phyloP scores from a whole-genome alignment of 2,888 invertebrate species.

The Drosophila maculinotata region DNA sequence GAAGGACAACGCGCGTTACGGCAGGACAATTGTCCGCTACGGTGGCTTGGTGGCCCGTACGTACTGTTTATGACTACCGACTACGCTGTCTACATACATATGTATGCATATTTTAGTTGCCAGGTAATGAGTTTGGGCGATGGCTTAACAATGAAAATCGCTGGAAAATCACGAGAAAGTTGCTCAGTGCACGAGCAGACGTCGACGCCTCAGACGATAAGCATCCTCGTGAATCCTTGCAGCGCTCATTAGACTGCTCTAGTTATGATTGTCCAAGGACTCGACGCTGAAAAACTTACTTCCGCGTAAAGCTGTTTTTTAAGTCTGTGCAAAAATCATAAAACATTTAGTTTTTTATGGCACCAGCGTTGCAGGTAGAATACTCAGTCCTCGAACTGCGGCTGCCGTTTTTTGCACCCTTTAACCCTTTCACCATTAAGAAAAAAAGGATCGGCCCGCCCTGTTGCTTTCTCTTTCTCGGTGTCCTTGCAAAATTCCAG shows the following conservation, averaged over 20 bases:
- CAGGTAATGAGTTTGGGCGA: slow-evolving; percentile 48
- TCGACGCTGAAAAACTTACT: slow-evolving; percentile 46
- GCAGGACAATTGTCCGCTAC: slow-evolving; percentile 51
- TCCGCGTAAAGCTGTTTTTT: slow-evolving; percentile 70
- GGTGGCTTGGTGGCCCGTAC: slow-evolving; percentile 32
- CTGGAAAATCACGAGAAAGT: slow-evolving; percentile 74
- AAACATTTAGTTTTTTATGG: slow-evolving; percentile 74
- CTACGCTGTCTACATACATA: background rate
- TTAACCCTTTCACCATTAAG: slow-evolving; percentile 78
- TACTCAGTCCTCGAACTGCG: slow-evolving; percentile 9
- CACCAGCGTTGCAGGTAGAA: slow-evolving; percentile 31
- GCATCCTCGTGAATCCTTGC: no score
- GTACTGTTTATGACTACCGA: slow-evolving; percentile 39
- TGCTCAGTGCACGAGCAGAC: slow-evolving; percentile 17
- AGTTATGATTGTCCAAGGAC: slow-evolving; percentile 64
- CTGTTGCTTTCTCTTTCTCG: slow-evolving; percentile 24
- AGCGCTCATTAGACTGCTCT: slow-evolving; percentile 61
- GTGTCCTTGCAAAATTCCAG: slow-evolving; percentile 59
- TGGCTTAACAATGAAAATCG: slow-evolving; percentile 70
- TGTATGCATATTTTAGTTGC: slow-evolving; percentile 25
- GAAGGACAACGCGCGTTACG: slow-evolving; percentile 67
- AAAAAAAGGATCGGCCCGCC: slow-evolving; percentile 38
- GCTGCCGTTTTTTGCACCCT: slow-evolving; percentile 59
- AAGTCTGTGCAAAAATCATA: slow-evolving; percentile 44
- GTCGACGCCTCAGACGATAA: no score